Evolutionary conservation across 2,888 invertebrate species (phyloP).

Genomic region (Tubulanus polymorphus): DNA sequence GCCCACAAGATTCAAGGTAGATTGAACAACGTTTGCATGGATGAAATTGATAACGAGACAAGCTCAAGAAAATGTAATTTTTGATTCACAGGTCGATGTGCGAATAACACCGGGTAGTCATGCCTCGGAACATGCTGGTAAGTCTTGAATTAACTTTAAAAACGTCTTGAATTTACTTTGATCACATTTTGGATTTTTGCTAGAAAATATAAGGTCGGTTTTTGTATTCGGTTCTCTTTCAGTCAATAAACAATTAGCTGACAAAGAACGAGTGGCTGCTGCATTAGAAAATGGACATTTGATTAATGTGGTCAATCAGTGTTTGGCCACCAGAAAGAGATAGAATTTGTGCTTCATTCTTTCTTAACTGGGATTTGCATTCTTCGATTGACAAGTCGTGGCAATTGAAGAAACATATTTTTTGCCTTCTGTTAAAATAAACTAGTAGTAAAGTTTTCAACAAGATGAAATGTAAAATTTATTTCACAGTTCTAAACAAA

Average conservation of each 20-base stretch:
- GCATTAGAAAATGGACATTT: slow-evolving; percentile 91
- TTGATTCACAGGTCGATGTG: slow-evolving; percentile 69
- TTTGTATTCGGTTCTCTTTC: slow-evolving; percentile 21
- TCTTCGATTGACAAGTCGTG: too few species aligned
- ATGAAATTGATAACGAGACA: too few species aligned
- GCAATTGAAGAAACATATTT: too few species aligned
- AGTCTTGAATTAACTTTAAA: slow-evolving; percentile 12
- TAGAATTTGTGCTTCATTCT: too few species aligned
- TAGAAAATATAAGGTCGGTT: too few species aligned
- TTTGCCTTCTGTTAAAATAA: too few species aligned
- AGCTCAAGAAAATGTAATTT: not conserved
- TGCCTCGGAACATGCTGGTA: slow-evolving; percentile 74
- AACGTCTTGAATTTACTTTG: not conserved
- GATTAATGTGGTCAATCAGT: slow-evolving; percentile 90
- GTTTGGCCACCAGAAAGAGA: too few species aligned
- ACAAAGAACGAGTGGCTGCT: slow-evolving; percentile 96
- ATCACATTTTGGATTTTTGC: not conserved
- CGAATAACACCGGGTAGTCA: slow-evolving; percentile 89
- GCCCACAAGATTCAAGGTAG: slow-evolving; percentile 49
- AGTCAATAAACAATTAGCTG: slow-evolving; percentile 95
- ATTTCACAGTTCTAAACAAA: too few species aligned
- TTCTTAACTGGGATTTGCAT: too few species aligned
- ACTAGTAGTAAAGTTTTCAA: too few species aligned
- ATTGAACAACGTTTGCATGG: not conserved
- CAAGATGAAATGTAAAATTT: too few species aligned